phyloP scores from a whole-genome alignment of 2,888 invertebrate genomes.

The Malacosoma neustria region DNA sequence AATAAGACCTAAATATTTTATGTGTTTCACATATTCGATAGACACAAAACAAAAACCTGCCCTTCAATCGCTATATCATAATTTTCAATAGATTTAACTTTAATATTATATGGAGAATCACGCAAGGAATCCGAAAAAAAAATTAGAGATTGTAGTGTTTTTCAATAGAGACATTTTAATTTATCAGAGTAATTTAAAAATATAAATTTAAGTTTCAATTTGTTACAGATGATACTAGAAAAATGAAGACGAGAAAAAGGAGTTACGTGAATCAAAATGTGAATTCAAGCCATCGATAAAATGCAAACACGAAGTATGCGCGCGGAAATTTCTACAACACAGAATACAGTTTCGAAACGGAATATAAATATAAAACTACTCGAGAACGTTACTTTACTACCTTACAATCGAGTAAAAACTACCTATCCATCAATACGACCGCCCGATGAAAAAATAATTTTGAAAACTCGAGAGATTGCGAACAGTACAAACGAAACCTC shows the following conservation, averaged over 20 bases:
- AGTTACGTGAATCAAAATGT: background rate
- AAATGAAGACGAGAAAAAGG: background rate
- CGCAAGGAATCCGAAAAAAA: background rate
- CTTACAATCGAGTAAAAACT: background rate
- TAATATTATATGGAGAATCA: too few species aligned
- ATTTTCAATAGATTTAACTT: too few species aligned
- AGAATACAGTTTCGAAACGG: background rate
- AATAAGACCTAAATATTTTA: too few species aligned
- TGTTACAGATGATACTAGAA: background rate
- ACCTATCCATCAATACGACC: conserved; percentile 28
- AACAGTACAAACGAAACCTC: conserved; percentile 34
- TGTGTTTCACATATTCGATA: too few species aligned
- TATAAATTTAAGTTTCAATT: background rate
- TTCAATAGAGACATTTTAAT: too few species aligned
- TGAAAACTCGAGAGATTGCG: conserved; percentile 6
- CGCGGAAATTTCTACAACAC: background rate
- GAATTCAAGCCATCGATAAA: background rate
- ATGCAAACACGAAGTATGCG: background rate
- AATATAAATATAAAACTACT: background rate
- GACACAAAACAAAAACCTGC: too few species aligned
- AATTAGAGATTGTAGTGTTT: background rate
- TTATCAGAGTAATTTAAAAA: too few species aligned
- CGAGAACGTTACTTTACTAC: background rate
- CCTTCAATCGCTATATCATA: too few species aligned
- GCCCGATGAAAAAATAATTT: conserved; percentile 24